Evolutionary conservation across 1,140 invertebrate genomes (phyloP).

Genomic region (Drosophila eugracilis): DNA sequence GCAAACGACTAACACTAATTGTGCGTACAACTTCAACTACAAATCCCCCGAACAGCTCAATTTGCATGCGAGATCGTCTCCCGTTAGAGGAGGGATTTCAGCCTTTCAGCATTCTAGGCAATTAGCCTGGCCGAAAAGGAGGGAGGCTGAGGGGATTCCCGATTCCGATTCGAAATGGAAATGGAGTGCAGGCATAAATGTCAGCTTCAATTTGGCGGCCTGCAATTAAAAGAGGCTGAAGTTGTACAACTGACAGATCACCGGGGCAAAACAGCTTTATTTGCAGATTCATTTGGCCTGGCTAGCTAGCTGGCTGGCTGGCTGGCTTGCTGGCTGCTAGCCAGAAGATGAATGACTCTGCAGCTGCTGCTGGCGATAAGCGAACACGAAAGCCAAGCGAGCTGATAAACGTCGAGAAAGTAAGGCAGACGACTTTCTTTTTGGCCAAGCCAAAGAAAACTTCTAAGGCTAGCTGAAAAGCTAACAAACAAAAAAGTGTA

Average conservation of each 20-base stretch:
- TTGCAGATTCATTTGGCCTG: slow-evolving; percentile 53
- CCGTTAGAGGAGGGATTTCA: slow-evolving; percentile 33
- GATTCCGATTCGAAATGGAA: slow-evolving; percentile 25
- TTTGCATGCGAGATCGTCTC: slow-evolving; percentile 55
- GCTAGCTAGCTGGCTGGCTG: no score
- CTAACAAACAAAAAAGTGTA: slow-evolving; percentile 23
- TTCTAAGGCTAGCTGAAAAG: slow-evolving; percentile 4
- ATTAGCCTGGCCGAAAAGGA: slow-evolving; percentile 58
- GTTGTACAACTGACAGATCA: slow-evolving; percentile 55
- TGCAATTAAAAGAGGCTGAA: slow-evolving; percentile 67
- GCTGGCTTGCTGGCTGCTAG: slow-evolving; percentile 55
- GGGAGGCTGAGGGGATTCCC: slow-evolving; percentile 1
- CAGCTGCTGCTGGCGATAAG: slow-evolving; percentile 61
- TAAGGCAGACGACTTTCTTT: slow-evolving; percentile 68
- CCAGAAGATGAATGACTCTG: slow-evolving; percentile 70
- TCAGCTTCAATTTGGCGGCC: slow-evolving; percentile 66
- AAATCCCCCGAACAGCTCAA: slow-evolving; percentile 59
- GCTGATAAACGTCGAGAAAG: slow-evolving; percentile 60
- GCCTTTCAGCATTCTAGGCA: slow-evolving; percentile 57
- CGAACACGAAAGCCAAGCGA: slow-evolving; percentile 25
- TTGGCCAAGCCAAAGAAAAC: slow-evolving; percentile 33
- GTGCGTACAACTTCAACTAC: slow-evolving; percentile 73
- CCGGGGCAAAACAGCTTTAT: slow-evolving; percentile 68
- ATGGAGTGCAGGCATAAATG: slow-evolving; percentile 79
- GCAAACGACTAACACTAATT: slow-evolving; percentile 74